Base-by-base conservation (phyloP, 1,140 invertebrate species). In the Bombus picipes region DNA sequence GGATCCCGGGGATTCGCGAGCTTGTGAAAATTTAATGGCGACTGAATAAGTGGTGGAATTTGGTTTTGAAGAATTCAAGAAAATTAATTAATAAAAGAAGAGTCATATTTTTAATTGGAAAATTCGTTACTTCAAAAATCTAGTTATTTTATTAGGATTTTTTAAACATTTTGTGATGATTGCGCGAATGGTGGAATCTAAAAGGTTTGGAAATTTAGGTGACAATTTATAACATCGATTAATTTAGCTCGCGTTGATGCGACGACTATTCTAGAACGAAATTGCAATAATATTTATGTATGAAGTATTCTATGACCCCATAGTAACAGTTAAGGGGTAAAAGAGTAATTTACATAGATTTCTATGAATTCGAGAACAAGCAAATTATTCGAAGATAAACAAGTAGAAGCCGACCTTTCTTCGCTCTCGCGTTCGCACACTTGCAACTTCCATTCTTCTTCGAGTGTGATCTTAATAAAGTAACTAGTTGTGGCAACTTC, bases 401-500 rank as follows among this genome's bases (percentile, higher is more conserved):
- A 9, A 47, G 3, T 12, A 62, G n/a, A 47, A 59, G 13, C 53
- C 43, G 22, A 78, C 75, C 82, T 79, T 62, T 80, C 66, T 39
- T 65, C 13, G 34, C 13, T 59, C n/a, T 22, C 57, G 28, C 5
- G 66, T 72, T 85, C 83, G 77, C 83, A 80, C 83, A 84, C 32
- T 34, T 84, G 77, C 57, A 80, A 80, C 39, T 32, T 34, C 68
- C 68, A 85, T 85, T 85, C 83, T 85, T 85, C 66, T 71, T 2
- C 34, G 18, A 59, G 39, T 25, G 32, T 71, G 83, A 85, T 85
- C 77, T 72, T 85, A 85, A 85, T 85, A 85, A 85, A 80, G 83
- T 47, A 79, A 62, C 83, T 59, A 72, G 75, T 85, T 85, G 83
- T 85, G 41, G 83, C 83, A 85, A 85, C 83, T 85, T 85, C 83